Percentiles rank a stretch among this genome's conserved stretches.
Evolutionary conservation across 2,888 invertebrate genomes (phyloP).

Genomic region (Sphecodes monilicornis): DNA sequence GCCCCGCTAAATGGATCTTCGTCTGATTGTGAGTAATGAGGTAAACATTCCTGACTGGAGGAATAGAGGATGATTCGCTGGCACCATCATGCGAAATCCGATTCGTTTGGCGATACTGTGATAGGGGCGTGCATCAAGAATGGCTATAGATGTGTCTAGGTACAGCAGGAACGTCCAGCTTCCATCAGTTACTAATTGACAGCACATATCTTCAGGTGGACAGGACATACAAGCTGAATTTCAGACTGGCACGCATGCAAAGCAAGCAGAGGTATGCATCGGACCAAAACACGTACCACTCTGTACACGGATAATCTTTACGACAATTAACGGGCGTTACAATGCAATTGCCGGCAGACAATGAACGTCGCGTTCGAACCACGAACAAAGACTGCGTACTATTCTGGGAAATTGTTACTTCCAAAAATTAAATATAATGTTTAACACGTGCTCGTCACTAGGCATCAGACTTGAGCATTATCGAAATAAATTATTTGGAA

Average conservation of each 20-base stretch:
- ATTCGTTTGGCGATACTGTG: not conserved
- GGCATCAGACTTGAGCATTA: too few relatives aligned
- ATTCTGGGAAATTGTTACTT: not conserved
- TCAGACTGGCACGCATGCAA: constrained; percentile 18
- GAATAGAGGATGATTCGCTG: not conserved
- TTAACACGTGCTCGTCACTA: too few relatives aligned
- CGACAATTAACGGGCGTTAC: constrained; percentile 12
- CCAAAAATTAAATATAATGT: not conserved
- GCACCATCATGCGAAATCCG: constrained; percentile 22
- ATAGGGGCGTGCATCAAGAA: constrained; percentile 52
- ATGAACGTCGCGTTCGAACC: not conserved
- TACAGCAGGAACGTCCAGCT: constrained; percentile 35
- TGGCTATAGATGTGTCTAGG: constrained; percentile 12
- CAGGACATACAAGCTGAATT: constrained; percentile 40
- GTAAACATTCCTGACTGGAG: constrained; percentile 1
- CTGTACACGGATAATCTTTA: constrained; percentile 26
- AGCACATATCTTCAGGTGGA: constrained; percentile 49
- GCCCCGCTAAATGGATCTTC: not conserved
- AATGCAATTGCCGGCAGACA: constrained; percentile 1
- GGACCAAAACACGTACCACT: constrained; percentile 28
- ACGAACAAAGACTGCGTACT: not conserved
- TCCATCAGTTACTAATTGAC: constrained; percentile 49
- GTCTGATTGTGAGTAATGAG: constrained; percentile 3
- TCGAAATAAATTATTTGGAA: too few relatives aligned
- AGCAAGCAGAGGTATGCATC: not conserved